Conservation (phyloP, 2,888 invertebrate genomes). For the Digitonthophagus gazella region DNA sequence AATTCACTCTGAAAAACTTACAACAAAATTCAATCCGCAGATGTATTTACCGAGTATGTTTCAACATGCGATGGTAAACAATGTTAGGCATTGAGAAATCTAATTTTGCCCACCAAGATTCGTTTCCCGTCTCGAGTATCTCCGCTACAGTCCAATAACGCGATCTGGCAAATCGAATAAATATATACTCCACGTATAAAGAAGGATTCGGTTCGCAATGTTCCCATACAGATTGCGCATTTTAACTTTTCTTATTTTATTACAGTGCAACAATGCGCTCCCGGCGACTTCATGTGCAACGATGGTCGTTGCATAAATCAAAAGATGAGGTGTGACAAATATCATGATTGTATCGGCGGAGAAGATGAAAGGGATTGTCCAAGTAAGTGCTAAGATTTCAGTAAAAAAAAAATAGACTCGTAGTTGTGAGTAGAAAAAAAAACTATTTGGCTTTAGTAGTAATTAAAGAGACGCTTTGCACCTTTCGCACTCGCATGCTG, state of each 20-base stretch:
- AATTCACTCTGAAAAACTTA: not conserved
- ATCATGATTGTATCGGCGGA: slow-evolving; percentile 58
- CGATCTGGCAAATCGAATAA: not conserved
- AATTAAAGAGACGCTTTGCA: slow-evolving; percentile 5
- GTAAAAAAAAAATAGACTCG: not conserved
- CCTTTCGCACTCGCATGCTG: not conserved
- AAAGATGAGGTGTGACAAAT: slow-evolving; percentile 59
- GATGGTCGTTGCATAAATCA: slow-evolving; percentile 59
- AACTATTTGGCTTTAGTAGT: slow-evolving; percentile 2
- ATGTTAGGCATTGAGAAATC: not conserved
- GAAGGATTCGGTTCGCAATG: not conserved
- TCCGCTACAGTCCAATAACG: not conserved
- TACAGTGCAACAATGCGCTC: slow-evolving; percentile 25
- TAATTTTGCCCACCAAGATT: not conserved
- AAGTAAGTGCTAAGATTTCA: slow-evolving; percentile 19
- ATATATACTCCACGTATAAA: not conserved
- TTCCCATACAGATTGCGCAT: not conserved
- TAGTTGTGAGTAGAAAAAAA: not conserved
- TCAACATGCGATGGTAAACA: not conserved
- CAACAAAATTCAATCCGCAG: not conserved
- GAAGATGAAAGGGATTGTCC: slow-evolving; percentile 64
- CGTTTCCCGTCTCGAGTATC: not conserved
- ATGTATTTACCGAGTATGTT: not conserved
- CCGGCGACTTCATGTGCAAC: slow-evolving; percentile 54
- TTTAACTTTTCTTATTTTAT: slow-evolving; percentile 4